Base-by-base conservation (phyloP, 2,113 vertebrate genomes). In the Lucifuga dentata region DNA sequence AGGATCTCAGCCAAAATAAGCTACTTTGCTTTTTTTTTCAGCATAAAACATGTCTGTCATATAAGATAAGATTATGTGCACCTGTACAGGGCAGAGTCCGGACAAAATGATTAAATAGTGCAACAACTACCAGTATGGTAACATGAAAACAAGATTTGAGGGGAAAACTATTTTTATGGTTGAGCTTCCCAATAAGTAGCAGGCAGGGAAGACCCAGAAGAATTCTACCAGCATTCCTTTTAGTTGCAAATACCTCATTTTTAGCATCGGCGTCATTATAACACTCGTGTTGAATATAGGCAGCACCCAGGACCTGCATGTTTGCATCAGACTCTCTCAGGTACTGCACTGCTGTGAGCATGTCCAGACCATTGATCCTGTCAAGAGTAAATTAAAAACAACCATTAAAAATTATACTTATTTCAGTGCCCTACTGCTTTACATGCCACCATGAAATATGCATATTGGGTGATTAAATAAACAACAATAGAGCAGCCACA, bases 241-340 rank as follows among this genome's bases (percentile, higher is more conserved):
- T 29, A 17, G 29, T 52, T 43, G 43, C 5, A 55, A 60, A 5
- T 91, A 99, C 97, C 95, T 95, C 93, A 5, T 93, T 90, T 87
- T 99, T 99, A 83, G 97, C 93, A 0, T 90, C 82, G 0, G 24
- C 86, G 2, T 96, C 95, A 0, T 94, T 96, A 91, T 97, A 99
- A 89, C 97, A 99, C 33, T 92, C 93, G 76, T 99, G 97, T 76
- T 98, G 97, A 77, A 99, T 95, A 81, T 93, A 97, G 20, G 97
- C 96, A 0, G 97, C 95, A 0, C 96, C 97, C 50, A 98, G 86
- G 41, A 95, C 94, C 88, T 99, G 96, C 78, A 96, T 60, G n/a
- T 92, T 93, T 49, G 92, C 85, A 67, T 99, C 97, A 0, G 56
- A 33, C 16, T 92, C 93, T 48, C 90, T 91, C 84, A 99, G 92